Evolutionary conservation across 2,797 vertebrate species (phyloP).

Genomic region (Leptatherina wallacei): DNA sequence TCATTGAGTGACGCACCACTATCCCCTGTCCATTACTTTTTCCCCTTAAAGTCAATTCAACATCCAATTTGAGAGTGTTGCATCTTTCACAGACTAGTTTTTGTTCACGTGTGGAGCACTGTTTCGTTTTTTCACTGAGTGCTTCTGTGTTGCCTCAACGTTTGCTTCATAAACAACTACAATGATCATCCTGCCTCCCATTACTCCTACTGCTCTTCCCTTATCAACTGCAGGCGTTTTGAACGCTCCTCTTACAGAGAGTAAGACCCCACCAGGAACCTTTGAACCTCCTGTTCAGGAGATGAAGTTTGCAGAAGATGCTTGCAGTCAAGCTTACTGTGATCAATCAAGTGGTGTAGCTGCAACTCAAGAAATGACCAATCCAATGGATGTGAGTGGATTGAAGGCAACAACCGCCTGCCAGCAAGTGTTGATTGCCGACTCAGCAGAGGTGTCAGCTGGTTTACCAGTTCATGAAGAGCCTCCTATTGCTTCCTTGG

Average conservation of each 20-base stretch:
- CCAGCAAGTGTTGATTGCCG: slow-evolving; percentile 24
- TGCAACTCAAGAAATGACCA: slow-evolving; percentile 32
- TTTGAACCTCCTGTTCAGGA: slow-evolving; percentile 43
- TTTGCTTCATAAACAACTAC: slow-evolving; percentile 42
- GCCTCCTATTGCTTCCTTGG: slow-evolving; percentile 16
- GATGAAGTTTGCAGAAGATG: slow-evolving; percentile 26
- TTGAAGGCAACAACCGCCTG: slow-evolving; percentile 18
- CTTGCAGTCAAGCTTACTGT: slow-evolving; percentile 29
- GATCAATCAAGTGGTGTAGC: slow-evolving; percentile 59
- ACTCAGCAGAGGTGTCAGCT: slow-evolving; percentile 29
- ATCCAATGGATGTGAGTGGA: slow-evolving; percentile 32
- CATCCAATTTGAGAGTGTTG: slow-evolving; percentile 2
- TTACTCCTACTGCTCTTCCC: slow-evolving; percentile 54
- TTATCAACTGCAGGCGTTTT: slow-evolving; percentile 67
- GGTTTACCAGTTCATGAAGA: slow-evolving; percentile 33
- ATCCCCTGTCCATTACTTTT: not conserved
- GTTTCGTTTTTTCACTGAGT: slow-evolving; percentile 19
- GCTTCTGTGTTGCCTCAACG: slow-evolving; percentile 9
- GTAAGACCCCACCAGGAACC: slow-evolving; percentile 60
- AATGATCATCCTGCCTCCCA: slow-evolving; percentile 48
- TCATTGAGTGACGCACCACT: too few species aligned
- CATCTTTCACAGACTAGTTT: slow-evolving; percentile 36
- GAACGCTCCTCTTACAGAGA: slow-evolving; percentile 55
- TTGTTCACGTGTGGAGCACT: slow-evolving; percentile 50
- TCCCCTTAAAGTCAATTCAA: too few species aligned